These are phyloP conservation scores for Nothura maculosa DNA, from an alignment of 2,797 vertebrate species.

Conservation along the genomic window DNA sequence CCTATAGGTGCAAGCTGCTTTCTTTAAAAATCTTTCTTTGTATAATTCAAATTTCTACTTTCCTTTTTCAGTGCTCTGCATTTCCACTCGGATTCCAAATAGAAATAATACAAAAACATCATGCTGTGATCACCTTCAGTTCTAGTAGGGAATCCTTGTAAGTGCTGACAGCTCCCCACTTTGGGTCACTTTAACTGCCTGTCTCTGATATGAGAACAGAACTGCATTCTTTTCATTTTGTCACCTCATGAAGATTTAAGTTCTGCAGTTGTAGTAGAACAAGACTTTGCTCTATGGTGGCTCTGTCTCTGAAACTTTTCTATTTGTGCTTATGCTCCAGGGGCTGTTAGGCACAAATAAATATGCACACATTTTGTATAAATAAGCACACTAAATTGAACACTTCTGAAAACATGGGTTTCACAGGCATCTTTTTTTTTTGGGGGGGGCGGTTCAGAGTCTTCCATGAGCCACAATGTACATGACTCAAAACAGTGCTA, in stretches of 20 bases:
- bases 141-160: not conserved
- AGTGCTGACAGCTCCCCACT: not conserved
- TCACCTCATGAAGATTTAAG: not conserved
- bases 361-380: too few relatives aligned
- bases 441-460: too few relatives aligned
- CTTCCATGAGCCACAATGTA: not conserved
- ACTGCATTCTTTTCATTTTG: not conserved
- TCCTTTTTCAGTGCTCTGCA: not conserved
- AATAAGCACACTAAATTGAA: not conserved
- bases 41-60: not conserved
- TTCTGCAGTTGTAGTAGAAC: not conserved
- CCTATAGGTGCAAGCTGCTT: not conserved
- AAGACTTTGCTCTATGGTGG: not conserved
- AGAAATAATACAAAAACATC: not conserved
- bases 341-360: not conserved
- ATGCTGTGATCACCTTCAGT: not conserved
- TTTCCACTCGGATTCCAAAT: not conserved
- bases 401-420: accelerated
- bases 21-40: not conserved
- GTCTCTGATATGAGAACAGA: not conserved
- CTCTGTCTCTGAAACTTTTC: not conserved
- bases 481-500: not conserved
- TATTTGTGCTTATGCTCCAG: not conserved
- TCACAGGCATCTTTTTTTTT: not conserved
- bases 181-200: not conserved